These are phyloP conservation scores for Xiphophorus maculatus DNA, from an alignment of 2,113 vertebrate species.

Conservation along the genomic window DNA sequence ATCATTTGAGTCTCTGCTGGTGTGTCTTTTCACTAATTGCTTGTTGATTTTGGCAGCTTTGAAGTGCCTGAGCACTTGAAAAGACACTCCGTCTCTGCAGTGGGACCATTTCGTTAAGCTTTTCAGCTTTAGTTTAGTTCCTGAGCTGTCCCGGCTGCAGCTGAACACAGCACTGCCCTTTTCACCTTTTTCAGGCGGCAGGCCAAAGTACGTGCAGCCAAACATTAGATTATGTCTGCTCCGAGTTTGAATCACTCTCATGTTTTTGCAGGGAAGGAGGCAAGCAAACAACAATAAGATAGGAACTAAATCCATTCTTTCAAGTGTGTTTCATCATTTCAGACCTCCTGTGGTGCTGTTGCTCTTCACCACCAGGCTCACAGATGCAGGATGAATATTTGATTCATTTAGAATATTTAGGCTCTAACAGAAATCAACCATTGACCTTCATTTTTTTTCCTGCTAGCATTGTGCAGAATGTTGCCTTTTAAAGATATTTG, in stretches of 20 bases:
- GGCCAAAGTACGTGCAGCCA: slow-evolving; percentile 32
- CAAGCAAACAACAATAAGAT: slow-evolving; percentile 7
- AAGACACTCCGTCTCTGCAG: too few relatives aligned
- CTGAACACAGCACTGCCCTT: slow-evolving; percentile 56
- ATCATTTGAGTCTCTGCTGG: too few relatives aligned
- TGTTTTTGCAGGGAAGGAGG: slow-evolving; percentile 9
- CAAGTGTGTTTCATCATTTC: slow-evolving; percentile 10
- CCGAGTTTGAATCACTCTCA: slow-evolving; percentile 22
- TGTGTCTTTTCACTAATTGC: too few relatives aligned
- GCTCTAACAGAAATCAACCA: neutral
- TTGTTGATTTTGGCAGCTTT: too few relatives aligned
- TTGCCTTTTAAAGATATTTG: neutral
- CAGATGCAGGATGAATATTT: neutral
- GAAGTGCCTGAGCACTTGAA: neutral
- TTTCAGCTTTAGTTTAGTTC: neutral
- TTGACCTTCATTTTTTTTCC: neutral
- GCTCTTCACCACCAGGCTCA: slow-evolving; percentile 1
- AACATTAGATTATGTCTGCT: slow-evolving; percentile 36
- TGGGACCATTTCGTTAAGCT: neutral
- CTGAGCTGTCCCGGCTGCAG: slow-evolving; percentile 7
- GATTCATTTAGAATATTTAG: neutral
- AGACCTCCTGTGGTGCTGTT: slow-evolving; percentile 5
- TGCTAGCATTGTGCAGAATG: neutral
- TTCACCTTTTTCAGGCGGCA: slow-evolving; percentile 21
- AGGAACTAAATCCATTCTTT: slow-evolving; percentile 6